A percentile compares a stretch with the other conserved stretches of the same genome.
Conservation (phyloP, 2,797 vertebrate genomes). For the Sebastiscus tertius region DNA sequence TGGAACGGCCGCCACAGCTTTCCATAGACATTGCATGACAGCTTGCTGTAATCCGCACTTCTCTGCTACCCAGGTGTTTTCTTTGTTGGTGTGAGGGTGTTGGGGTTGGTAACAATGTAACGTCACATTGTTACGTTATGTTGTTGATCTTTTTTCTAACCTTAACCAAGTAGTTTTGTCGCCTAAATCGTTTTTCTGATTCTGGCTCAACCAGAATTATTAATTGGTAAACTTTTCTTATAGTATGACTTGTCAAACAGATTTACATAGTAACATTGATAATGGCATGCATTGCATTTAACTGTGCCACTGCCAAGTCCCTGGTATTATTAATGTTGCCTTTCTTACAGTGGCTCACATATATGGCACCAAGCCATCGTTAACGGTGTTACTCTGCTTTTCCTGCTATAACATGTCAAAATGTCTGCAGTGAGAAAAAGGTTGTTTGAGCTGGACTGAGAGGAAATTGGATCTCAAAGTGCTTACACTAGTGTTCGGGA, state of each 20-base stretch:
- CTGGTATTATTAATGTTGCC: background rate
- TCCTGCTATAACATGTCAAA: background rate
- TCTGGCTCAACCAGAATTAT: background rate
- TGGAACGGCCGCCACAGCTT: no score
- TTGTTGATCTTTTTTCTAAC: no score
- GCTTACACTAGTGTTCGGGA: background rate
- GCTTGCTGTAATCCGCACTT: no score
- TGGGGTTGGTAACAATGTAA: no score
- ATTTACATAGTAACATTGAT: background rate
- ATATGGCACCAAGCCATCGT: background rate
- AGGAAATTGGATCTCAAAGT: constrained; percentile 17
- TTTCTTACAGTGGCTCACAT: background rate
- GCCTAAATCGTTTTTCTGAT: background rate
- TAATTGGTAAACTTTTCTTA: background rate
- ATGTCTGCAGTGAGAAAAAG: background rate
- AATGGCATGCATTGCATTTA: background rate
- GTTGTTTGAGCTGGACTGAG: background rate
- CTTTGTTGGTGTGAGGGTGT: no score
- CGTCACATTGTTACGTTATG: no score
- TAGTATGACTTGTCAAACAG: background rate
- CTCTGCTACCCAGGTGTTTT: no score
- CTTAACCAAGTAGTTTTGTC: no score
- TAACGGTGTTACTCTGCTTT: background rate
- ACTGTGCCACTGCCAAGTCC: background rate
- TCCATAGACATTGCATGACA: no score